phyloP scores from a whole-genome alignment of 2,113 vertebrate genomes.

The Tricholaema leucomelas region DNA sequence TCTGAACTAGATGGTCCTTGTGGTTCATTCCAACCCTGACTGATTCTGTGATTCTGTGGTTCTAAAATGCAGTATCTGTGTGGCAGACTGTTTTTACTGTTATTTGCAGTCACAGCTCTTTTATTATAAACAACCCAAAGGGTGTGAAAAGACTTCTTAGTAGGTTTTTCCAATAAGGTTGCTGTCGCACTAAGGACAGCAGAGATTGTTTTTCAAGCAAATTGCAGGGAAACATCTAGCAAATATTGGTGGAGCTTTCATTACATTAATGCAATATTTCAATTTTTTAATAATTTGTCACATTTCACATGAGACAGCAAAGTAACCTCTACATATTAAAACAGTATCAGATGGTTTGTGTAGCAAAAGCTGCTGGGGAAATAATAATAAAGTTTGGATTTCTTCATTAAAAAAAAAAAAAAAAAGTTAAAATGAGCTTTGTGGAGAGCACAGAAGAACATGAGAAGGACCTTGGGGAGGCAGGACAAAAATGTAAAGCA shows the following conservation, averaged over 20 bases:
- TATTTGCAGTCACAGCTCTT: not conserved
- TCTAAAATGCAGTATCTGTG: not conserved
- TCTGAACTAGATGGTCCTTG: too few relatives aligned
- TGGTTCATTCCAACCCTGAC: too few relatives aligned
- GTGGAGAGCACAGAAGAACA: fast-evolving
- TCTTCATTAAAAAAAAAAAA: not conserved
- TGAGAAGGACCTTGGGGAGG: not conserved
- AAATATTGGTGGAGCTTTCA: not conserved
- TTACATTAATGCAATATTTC: not conserved
- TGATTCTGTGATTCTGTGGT: too few relatives aligned
- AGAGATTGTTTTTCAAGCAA: not conserved
- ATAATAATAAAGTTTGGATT: not conserved
- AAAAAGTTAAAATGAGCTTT: not conserved
- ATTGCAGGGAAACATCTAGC: not conserved
- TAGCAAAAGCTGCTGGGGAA: not conserved
- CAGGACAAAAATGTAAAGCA: not conserved
- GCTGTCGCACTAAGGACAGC: not conserved
- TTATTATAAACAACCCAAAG: not conserved
- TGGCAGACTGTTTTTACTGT: not conserved
- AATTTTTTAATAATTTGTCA: not conserved
- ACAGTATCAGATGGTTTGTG: not conserved
- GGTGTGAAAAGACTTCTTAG: not conserved
- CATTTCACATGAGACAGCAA: not conserved
- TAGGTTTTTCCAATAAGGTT: not conserved
- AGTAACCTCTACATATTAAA: not conserved